Evolutionary conservation across 2,113 vertebrate genomes (phyloP).

Genomic region (Stegostoma tigrinum): DNA sequence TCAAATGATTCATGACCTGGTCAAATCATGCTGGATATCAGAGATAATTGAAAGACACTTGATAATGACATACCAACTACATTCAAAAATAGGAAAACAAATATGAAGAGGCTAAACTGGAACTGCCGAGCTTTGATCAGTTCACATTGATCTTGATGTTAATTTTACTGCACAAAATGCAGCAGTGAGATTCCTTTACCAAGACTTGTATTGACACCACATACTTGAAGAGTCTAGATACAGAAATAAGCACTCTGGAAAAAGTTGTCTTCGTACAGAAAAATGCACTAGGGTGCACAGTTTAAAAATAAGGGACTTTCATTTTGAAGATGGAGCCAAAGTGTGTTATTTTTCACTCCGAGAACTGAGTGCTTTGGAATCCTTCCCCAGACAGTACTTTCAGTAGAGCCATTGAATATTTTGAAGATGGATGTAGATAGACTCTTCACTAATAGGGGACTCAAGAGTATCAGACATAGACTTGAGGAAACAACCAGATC

Average conservation of each 20-base stretch:
- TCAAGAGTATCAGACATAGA: too few relatives aligned
- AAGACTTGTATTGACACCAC: neutral
- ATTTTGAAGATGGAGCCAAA: too few relatives aligned
- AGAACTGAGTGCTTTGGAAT: too few relatives aligned
- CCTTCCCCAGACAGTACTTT: too few relatives aligned
- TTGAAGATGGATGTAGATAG: too few relatives aligned
- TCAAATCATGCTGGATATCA: neutral
- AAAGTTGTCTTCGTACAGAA: neutral
- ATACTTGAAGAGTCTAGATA: neutral
- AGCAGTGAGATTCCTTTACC: neutral
- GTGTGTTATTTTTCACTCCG: too few relatives aligned
- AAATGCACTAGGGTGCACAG: too few relatives aligned
- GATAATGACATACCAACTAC: neutral
- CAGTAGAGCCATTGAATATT: too few relatives aligned
- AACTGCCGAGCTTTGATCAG: neutral
- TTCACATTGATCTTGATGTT: neutral
- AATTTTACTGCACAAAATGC: neutral
- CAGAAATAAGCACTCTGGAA: neutral
- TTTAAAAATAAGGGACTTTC: too few relatives aligned
- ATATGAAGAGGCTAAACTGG: neutral
- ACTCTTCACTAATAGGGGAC: too few relatives aligned
- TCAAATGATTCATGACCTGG: constrained; percentile 17
- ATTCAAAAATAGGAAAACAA: neutral
- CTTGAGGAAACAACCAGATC: too few relatives aligned
- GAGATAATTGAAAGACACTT: neutral